phyloP scores from a whole-genome alignment of 2,797 vertebrate species.

The Channa striata region DNA sequence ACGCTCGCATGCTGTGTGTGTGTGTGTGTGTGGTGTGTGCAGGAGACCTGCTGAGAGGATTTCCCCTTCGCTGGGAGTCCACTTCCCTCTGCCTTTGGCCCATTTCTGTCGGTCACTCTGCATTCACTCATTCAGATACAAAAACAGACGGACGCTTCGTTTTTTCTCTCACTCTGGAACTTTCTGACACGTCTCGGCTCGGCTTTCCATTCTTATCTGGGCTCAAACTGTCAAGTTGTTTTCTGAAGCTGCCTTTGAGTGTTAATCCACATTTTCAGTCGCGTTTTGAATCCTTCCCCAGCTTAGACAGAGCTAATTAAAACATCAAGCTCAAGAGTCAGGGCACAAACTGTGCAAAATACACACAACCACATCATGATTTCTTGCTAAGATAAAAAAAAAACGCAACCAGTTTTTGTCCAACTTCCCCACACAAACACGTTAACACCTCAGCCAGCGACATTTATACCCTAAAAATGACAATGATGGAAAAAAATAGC shows the following conservation, averaged over 20 bases:
- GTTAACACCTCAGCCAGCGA: background rate
- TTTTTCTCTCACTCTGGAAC: background rate
- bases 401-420: background rate
- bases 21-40: constrained; percentile 20
- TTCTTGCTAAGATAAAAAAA: background rate
- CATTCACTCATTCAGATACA: constrained; percentile 10
- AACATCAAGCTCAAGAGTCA: too few relatives aligned
- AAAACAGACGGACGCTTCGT: background rate
- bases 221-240: background rate
- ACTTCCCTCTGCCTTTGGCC: constrained; percentile 61
- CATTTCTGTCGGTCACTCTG: constrained; percentile 47
- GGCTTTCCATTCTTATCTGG: background rate
- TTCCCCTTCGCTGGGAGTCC: constrained; percentile 69
- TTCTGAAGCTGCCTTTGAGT: background rate
- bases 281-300: background rate
- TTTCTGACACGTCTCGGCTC: background rate
- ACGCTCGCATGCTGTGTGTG: constrained; percentile 19
- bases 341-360: background rate
- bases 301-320: background rate
- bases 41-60: constrained; percentile 52
- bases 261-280: background rate
- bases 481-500: too few relatives aligned
- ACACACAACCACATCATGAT: constrained; percentile 3
- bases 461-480: background rate
- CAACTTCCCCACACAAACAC: background rate